Evolutionary conservation across 2,113 vertebrate species (phyloP).

Genomic region (Callionymus lyra): DNA sequence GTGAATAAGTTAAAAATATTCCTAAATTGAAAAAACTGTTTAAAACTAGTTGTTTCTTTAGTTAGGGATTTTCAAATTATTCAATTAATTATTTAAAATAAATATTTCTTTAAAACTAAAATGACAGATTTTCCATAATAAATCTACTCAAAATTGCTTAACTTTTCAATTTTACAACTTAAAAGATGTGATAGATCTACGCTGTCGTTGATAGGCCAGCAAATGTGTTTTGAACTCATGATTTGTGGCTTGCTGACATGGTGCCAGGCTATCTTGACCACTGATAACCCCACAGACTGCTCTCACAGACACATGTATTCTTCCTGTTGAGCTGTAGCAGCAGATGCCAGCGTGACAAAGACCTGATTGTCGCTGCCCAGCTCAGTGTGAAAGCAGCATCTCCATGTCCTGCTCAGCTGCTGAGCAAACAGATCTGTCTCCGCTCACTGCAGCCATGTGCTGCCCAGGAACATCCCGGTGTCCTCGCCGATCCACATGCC

Average conservation of each 20-base stretch:
- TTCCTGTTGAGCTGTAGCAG: constrained; percentile 33
- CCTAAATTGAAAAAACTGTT: too few species aligned
- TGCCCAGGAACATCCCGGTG: too few species aligned
- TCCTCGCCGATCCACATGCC: constrained; percentile 5
- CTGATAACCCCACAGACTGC: constrained; percentile 28
- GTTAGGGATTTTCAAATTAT: too few species aligned
- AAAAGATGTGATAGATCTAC: too few species aligned
- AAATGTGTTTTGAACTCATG: background rate
- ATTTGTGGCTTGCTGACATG: background rate
- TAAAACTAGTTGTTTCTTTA: too few species aligned
- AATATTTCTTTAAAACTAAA: too few species aligned
- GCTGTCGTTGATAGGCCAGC: too few species aligned
- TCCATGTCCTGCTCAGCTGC: constrained; percentile 35
- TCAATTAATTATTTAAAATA: too few species aligned
- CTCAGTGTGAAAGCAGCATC: constrained; percentile 55
- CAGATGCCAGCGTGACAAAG: constrained; percentile 44
- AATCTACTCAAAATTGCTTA: too few species aligned
- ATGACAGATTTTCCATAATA: too few species aligned
- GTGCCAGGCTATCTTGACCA: constrained; percentile 14
- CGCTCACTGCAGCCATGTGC: constrained; percentile 6
- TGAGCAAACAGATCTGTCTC: constrained; percentile 45
- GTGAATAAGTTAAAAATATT: too few species aligned
- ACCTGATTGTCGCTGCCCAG: constrained; percentile 49
- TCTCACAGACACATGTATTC: constrained; percentile 23
- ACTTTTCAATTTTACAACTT: too few species aligned